These are phyloP conservation scores for Apomyelois bistriatella DNA, from an alignment of 2,888 invertebrate species.

Conservation along the genomic window DNA sequence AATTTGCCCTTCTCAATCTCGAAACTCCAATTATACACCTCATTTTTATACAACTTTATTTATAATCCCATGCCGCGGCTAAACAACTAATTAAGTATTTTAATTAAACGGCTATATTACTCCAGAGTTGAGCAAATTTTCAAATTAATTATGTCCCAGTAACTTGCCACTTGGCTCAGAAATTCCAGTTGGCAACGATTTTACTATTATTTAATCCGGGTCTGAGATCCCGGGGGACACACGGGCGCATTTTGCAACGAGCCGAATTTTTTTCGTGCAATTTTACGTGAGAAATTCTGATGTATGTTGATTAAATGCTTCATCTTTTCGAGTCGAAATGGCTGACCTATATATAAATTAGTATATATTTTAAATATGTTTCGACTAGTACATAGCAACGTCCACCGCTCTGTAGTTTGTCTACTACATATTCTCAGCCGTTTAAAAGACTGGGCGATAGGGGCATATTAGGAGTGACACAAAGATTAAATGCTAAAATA, in stretches of 20 bases:
- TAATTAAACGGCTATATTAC: conserved; percentile 30
- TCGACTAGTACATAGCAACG: too few species aligned
- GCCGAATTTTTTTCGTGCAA: not conserved
- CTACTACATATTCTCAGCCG: too few species aligned
- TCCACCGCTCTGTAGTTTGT: too few species aligned
- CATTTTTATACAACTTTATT: conserved; percentile 2
- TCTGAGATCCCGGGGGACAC: conserved; percentile 19
- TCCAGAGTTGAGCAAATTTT: conserved; percentile 31
- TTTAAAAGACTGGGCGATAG: too few species aligned
- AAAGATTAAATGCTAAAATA: too few species aligned
- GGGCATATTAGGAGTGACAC: too few species aligned
- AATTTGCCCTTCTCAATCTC: not conserved
- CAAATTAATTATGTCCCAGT: conserved; percentile 46
- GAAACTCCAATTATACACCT: not conserved
- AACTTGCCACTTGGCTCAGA: conserved; percentile 42
- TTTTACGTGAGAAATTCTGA: not conserved
- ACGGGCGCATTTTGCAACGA: not conserved
- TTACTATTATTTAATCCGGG: conserved; percentile 54
- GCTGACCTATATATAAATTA: too few species aligned
- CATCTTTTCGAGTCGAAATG: too few species aligned
- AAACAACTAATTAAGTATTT: conserved; percentile 27
- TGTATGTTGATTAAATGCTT: too few species aligned
- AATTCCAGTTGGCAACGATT: conserved; percentile 54
- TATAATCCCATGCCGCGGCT: conserved; percentile 9
- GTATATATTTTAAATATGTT: too few species aligned